These are phyloP conservation scores for Paraescarpia echinospica DNA, from an alignment of 1,140 invertebrate genomes.

Conservation along the genomic window DNA sequence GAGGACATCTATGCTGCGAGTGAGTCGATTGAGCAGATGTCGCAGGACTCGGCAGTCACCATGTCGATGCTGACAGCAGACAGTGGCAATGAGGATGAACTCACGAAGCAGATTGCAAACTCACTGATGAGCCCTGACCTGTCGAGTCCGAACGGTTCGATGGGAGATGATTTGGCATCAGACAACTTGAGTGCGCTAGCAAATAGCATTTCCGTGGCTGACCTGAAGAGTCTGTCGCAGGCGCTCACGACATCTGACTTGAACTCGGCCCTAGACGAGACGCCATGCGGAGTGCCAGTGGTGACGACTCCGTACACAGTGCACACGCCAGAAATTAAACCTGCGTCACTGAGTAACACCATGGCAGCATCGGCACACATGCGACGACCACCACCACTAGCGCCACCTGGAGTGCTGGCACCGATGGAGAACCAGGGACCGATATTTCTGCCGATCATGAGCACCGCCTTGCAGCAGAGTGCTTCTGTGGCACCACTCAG, in stretches of 20 bases:
- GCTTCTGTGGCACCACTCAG: background rate
- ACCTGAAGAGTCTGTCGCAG: slow-evolving; percentile 50
- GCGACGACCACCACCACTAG: background rate
- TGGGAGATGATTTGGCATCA: slow-evolving; percentile 24
- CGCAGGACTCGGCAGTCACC: slow-evolving; percentile 36
- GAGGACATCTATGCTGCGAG: slow-evolving; percentile 36
- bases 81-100: slow-evolving; percentile 39
- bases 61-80: slow-evolving; percentile 60
- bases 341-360: background rate
- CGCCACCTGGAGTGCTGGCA: background rate
- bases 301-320: background rate
- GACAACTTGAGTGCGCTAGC: slow-evolving; percentile 44
- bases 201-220: slow-evolving; percentile 45
- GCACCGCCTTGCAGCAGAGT: background rate
- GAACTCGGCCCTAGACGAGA: background rate
- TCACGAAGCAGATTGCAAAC: slow-evolving; percentile 39
- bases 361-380: background rate
- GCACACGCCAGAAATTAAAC: background rate
- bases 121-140: slow-evolving; percentile 33
- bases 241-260: slow-evolving; percentile 21
- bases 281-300: slow-evolving; percentile 6
- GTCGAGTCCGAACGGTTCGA: slow-evolving; percentile 25
- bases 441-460: background rate
- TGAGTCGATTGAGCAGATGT: slow-evolving; percentile 71
- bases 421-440: background rate